phyloP scores from a whole-genome alignment of 2,797 vertebrate species.

The Sorex maritimensis region DNA sequence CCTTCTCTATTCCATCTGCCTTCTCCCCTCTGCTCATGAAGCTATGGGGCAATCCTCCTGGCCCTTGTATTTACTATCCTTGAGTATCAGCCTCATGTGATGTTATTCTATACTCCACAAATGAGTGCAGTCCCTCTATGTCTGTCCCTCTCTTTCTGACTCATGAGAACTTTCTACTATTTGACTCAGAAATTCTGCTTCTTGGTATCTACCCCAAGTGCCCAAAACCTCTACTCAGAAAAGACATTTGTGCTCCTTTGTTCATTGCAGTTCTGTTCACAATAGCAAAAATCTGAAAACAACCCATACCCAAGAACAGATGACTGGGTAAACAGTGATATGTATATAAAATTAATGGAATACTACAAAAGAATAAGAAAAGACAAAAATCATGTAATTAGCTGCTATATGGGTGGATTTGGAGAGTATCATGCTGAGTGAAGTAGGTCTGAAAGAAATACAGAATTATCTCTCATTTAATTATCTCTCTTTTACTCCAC shows the following conservation, averaged over 20 bases:
- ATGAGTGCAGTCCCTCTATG: too few species aligned
- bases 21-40: too few species aligned
- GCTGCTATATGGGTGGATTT: neutral
- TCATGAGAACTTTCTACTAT: too few species aligned
- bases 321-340: neutral
- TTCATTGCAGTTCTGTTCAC: neutral
- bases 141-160: too few species aligned
- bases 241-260: neutral
- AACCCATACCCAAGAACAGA: neutral
- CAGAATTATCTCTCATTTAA: too few species aligned
- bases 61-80: too few species aligned
- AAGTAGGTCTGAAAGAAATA: neutral
- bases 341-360: neutral
- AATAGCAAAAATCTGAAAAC: neutral
- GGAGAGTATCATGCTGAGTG: neutral
- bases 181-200: neutral
- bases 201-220: neutral
- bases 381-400: neutral
- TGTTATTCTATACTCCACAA: too few species aligned
- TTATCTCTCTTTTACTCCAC: too few species aligned
- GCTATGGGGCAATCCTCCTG: too few species aligned
- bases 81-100: too few species aligned
- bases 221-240: neutral
- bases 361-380: neutral
- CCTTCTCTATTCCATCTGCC: too few species aligned